Conservation (phyloP, 2,797 vertebrate genomes). For the Telmatherina bonti region DNA sequence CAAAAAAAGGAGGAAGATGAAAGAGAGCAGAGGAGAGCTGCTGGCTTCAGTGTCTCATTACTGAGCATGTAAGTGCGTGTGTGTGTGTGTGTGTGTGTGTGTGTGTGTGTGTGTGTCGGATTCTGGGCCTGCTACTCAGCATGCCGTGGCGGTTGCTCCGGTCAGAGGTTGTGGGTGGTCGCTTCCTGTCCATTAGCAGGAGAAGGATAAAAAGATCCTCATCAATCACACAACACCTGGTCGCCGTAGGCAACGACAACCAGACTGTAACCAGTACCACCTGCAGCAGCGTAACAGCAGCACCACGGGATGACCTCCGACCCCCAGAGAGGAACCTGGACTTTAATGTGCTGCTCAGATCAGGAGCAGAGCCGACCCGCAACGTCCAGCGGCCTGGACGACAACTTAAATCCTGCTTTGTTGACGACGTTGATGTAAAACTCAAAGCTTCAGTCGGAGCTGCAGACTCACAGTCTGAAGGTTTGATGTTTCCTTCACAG, state of each 20-base stretch:
- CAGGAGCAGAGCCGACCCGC: background rate
- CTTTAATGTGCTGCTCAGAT: background rate
- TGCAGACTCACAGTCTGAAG: background rate
- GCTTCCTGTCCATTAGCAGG: conserved; percentile 80
- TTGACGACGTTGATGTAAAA: background rate
- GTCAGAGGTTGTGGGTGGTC: conserved; percentile 70
- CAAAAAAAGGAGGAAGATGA: conserved; percentile 59
- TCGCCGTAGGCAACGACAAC: conserved; percentile 45
- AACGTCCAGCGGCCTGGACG: background rate
- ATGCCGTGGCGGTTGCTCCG: conserved; percentile 66
- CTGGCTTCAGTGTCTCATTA: conserved; percentile 51
- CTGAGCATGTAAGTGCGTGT: conserved; percentile 15
- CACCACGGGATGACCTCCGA: conserved; percentile 34
- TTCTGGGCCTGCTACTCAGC: conserved; percentile 67
- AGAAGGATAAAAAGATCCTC: conserved; percentile 56
- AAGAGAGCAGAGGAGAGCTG: conserved; percentile 43
- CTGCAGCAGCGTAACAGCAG: conserved; percentile 30
- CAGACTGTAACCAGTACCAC: conserved; percentile 59
- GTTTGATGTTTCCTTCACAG: background rate
- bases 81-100: conserved; percentile 20
- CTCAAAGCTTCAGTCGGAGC: background rate
- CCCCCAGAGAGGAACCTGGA: conserved; percentile 18
- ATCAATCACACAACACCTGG: conserved; percentile 78
- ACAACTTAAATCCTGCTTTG: background rate
- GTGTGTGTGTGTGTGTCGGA: conserved; percentile 34